Percentiles rank a stretch among this genome's conserved stretches.
phyloP scores from a whole-genome alignment of 2,888 invertebrate species.

The Alsophila aescularia region DNA sequence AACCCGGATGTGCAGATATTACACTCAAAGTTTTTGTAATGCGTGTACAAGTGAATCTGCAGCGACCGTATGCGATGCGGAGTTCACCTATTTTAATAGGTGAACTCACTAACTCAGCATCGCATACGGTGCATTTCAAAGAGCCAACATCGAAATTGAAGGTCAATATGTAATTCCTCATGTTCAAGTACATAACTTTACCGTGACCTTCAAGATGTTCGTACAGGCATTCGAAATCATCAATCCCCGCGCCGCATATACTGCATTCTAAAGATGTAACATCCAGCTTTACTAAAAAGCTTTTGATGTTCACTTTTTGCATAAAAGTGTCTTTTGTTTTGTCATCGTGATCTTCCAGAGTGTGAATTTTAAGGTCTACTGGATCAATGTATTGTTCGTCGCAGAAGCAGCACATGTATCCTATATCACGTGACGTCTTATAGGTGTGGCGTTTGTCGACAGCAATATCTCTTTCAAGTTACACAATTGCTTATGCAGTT shows the following conservation, averaged over 20 bases:
- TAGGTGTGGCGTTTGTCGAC: constrained; percentile 62
- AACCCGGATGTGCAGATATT: constrained; percentile 57
- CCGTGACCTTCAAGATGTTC: constrained; percentile 39
- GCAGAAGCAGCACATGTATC: constrained; percentile 62
- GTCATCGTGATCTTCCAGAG: constrained; percentile 45
- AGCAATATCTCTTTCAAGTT: constrained; percentile 53
- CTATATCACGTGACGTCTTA: constrained; percentile 50
- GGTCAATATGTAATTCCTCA: constrained; percentile 45
- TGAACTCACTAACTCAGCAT: constrained; percentile 14
- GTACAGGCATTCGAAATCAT: constrained; percentile 27
- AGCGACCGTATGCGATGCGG: too few relatives aligned
- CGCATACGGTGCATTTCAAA: constrained; percentile 35
- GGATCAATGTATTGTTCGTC: constrained; percentile 43
- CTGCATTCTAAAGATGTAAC: constrained; percentile 51
- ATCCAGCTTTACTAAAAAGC: constrained; percentile 57
- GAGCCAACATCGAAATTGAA: constrained; percentile 39
- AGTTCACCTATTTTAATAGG: too few relatives aligned
- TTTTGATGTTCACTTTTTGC: constrained; percentile 39
- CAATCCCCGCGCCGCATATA: constrained; percentile 29
- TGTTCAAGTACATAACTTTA: constrained; percentile 33
- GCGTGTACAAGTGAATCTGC: constrained; percentile 39
- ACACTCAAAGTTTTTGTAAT: constrained; percentile 62
- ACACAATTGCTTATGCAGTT: constrained; percentile 48
- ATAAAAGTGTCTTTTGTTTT: constrained; percentile 40
- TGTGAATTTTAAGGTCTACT: constrained; percentile 56